Conservation (phyloP, 2,888 invertebrate genomes). For the Diloba caeruleocephala region DNA sequence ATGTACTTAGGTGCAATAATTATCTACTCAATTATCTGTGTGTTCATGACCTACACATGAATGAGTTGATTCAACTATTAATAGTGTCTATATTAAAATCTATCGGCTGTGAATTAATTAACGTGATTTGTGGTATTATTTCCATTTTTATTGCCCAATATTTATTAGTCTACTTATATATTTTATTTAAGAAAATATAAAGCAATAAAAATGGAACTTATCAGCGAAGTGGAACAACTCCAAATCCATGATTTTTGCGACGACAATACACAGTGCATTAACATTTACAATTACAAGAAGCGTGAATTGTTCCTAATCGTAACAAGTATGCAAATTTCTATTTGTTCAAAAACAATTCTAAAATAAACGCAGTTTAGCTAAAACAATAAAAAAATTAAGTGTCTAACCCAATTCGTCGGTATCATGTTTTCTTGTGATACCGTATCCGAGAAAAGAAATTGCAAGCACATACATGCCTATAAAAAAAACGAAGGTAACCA, state of each 20-base stretch:
- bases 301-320: constrained; percentile 34
- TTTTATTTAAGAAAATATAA: constrained; percentile 19
- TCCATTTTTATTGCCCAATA: constrained; percentile 31
- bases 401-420: constrained; percentile 80
- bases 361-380: constrained; percentile 32
- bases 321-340: constrained; percentile 22
- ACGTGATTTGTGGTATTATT: constrained; percentile 27
- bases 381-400: constrained; percentile 33
- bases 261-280: constrained; percentile 27
- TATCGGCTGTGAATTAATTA: constrained; percentile 26
- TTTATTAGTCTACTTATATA: constrained; percentile 11
- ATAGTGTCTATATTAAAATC: constrained; percentile 15
- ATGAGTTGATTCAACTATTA: constrained; percentile 46
- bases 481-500: constrained; percentile 55
- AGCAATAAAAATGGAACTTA: constrained; percentile 20
- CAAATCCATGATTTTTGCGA: constrained; percentile 21
- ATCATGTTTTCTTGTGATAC: constrained; percentile 76
- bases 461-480: constrained; percentile 82
- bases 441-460: constrained; percentile 77
- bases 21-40: constrained; percentile 41
- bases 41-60: constrained; percentile 43
- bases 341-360: constrained; percentile 28
- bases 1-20: constrained; percentile 39
- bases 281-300: constrained; percentile 42
- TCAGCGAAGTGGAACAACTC: constrained; percentile 17